Evolutionary conservation across 2,888 invertebrate genomes (phyloP), one percentile per base, ranked within the genome.

Genomic region (Dicyrtoma fusca): DNA sequence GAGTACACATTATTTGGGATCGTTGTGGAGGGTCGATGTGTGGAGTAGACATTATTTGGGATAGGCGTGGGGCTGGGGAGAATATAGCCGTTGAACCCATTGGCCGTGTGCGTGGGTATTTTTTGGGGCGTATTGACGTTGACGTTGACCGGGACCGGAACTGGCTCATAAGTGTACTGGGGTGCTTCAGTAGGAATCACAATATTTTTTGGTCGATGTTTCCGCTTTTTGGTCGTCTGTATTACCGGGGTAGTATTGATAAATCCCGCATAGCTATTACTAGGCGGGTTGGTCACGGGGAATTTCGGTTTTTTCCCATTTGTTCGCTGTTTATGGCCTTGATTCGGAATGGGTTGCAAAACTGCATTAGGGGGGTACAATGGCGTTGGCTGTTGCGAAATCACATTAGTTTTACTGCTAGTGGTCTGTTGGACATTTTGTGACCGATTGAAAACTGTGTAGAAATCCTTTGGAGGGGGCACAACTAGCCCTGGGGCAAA

Each of bases 381-480:
- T n/a, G n/a, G n/a, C n/a, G n/a, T n/a, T n/a, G n/a, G n/a, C n/a
- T n/a, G n/a, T n/a, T n/a, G n/a, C n/a, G n/a, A n/a, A n/a, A n/a
- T n/a, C n/a, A n/a, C n/a, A 13, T 19, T 42, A 25, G 53, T 11
- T 11, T 49, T 47, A 1, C 19, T 45, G 1, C n/a, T 14, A 13
- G 63, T 62, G 17, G 34, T 17, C n/a, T n/a, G n/a, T n/a, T n/a
- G n/a, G n/a, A n/a, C n/a, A n/a, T 44, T 4, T 0, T 65, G 45
- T 14, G 77, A 77, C 70, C 75, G 86, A 82, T 91, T 89, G 71
- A 91, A 84, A 0, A 89, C 88, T 4, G 90, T 90, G 82, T 94
- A 94, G 84, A 94, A 93, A 82, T 94, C 89, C 0, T 93, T 92
- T 1, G 94, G 94, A 8, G 94, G 94, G 1, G 94, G 94, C 64